Percentiles rank a stretch among this genome's conserved stretches.
Evolutionary conservation across 1,140 invertebrate species (phyloP).

Genomic region (Protaetia brevitarsis): DNA sequence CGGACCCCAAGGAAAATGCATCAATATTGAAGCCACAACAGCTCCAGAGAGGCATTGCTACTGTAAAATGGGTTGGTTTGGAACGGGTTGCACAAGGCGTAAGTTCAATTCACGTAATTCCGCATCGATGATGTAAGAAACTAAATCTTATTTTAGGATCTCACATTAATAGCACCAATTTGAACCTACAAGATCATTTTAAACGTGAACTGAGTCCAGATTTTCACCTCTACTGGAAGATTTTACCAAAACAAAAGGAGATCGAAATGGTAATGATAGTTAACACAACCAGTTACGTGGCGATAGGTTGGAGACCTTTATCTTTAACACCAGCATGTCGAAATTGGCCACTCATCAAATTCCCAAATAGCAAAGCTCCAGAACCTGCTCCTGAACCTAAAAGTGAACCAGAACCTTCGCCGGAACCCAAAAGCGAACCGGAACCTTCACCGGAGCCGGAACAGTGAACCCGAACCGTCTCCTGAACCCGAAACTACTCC

Average conservation of each 20-base stretch:
- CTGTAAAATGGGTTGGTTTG: slow-evolving; percentile 84
- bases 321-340: slow-evolving; percentile 69
- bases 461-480: slow-evolving; percentile 15
- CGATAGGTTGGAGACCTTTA: slow-evolving; percentile 77
- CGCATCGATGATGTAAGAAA: neutral
- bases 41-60: slow-evolving; percentile 83
- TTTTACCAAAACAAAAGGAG: slow-evolving; percentile 75
- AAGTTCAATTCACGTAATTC: slow-evolving; percentile 50
- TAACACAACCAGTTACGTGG: slow-evolving; percentile 83
- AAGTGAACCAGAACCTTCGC: slow-evolving; percentile 48
- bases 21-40: slow-evolving; percentile 74
- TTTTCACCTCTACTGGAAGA: slow-evolving; percentile 77
- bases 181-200: slow-evolving; percentile 67
- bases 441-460: slow-evolving; percentile 33
- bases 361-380: slow-evolving; percentile 31
- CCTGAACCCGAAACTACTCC: slow-evolving; percentile 36
- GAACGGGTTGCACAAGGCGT: slow-evolving; percentile 72
- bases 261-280: slow-evolving; percentile 81
- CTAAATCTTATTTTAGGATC: slow-evolving; percentile 54
- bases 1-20: slow-evolving; percentile 77
- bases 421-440: slow-evolving; percentile 47
- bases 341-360: slow-evolving; percentile 66
- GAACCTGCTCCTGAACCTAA: slow-evolving; percentile 49
- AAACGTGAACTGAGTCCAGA: slow-evolving; percentile 67
- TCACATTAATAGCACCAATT: slow-evolving; percentile 58